phyloP scores from a whole-genome alignment of 2,888 invertebrate species.

The Acholoe squamosa region DNA sequence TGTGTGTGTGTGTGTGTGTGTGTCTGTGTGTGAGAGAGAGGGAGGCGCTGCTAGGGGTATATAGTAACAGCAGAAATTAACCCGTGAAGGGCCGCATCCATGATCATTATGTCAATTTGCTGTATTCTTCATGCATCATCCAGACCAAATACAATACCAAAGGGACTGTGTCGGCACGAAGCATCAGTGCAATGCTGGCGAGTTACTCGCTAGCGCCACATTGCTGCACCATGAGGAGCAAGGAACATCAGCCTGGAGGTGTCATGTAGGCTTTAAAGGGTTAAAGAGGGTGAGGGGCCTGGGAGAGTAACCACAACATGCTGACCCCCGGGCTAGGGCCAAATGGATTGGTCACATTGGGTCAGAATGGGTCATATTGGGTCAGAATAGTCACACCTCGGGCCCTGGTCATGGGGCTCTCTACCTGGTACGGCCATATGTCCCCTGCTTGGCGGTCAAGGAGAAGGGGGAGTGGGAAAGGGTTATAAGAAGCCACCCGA shows the following conservation, averaged over 20 bases:
- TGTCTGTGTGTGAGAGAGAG: too few relatives aligned
- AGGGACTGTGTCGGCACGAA: too few relatives aligned
- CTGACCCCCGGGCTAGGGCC: not conserved
- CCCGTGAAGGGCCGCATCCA: too few relatives aligned
- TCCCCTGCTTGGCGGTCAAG: not conserved
- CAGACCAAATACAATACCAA: too few relatives aligned
- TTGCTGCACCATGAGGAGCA: too few relatives aligned
- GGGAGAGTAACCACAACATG: not conserved
- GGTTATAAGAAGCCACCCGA: not conserved
- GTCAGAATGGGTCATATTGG: slow-evolving; percentile 11
- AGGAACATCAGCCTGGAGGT: too few relatives aligned
- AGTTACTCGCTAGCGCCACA: too few relatives aligned
- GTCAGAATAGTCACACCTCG: slow-evolving; percentile 33
- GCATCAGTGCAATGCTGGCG: too few relatives aligned
- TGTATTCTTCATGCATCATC: too few relatives aligned
- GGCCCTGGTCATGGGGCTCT: not conserved
- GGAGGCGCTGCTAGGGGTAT: not conserved
- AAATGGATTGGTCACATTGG: slow-evolving; percentile 28
- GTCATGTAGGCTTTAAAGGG: too few relatives aligned
- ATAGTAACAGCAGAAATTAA: not conserved
- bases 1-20: too few relatives aligned
- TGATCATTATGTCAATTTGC: too few relatives aligned
- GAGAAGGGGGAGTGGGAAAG: not conserved
- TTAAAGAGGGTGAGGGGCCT: not conserved
- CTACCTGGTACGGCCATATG: slow-evolving; percentile 16